Percentiles rank a stretch among this genome's conserved stretches.
phyloP scores from a whole-genome alignment of 2,113 vertebrate genomes.

The Anseranas semipalmata region DNA sequence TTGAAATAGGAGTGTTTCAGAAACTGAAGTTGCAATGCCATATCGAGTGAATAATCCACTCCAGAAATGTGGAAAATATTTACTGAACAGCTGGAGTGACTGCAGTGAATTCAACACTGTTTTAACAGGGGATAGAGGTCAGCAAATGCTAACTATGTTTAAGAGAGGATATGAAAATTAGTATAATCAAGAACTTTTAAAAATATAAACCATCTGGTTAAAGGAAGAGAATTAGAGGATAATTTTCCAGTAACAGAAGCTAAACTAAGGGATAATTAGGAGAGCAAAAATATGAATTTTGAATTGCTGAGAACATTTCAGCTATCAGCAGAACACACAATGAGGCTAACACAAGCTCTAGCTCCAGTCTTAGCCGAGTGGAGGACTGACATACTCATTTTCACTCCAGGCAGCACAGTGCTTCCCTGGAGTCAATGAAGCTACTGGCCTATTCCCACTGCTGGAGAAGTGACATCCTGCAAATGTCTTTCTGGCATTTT shows the following conservation, averaged over 20 bases:
- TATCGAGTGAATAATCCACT: constrained; percentile 44
- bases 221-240: constrained; percentile 49
- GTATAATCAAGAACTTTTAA: constrained; percentile 61
- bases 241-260: constrained; percentile 65
- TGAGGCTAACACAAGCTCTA: not conserved
- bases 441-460: not conserved
- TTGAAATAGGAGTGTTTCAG: not conserved
- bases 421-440: not conserved
- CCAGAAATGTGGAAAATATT: constrained; percentile 46
- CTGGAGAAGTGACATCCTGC: not conserved
- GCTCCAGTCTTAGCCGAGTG: not conserved
- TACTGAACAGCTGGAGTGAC: constrained; percentile 65
- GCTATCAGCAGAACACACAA: constrained; percentile 26
- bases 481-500: not conserved
- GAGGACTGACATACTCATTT: not conserved
- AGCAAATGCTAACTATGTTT: constrained; percentile 62
- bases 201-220: constrained; percentile 64
- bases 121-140: constrained; percentile 50
- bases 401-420: not conserved
- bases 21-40: constrained; percentile 9
- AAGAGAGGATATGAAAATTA: constrained; percentile 56
- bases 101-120: constrained; percentile 41
- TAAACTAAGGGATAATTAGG: constrained; percentile 59
- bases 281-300: constrained; percentile 55
- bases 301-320: constrained; percentile 14